Percentiles rank a stretch among this genome's conserved stretches.
These are phyloP conservation scores for Rhamphomyia laevipes DNA, from an alignment of 2,888 invertebrate genomes.

Conservation along the genomic window DNA sequence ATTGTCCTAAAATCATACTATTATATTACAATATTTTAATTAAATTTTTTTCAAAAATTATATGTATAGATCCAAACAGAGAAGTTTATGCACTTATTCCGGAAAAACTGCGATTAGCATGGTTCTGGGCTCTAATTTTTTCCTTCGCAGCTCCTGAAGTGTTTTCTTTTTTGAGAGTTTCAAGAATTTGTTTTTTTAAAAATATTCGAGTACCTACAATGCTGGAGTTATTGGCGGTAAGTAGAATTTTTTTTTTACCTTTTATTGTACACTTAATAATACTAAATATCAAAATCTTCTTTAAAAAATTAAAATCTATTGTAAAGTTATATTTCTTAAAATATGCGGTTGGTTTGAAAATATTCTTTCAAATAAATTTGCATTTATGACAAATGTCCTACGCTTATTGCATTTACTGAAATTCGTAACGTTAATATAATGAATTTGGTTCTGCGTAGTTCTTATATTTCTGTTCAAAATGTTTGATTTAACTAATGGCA, in stretches of 20 bases:
- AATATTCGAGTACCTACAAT: constrained; percentile 45
- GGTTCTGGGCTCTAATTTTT: constrained; percentile 71
- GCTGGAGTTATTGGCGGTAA: constrained; percentile 46
- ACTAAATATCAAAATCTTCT: no score
- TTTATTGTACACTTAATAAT: not conserved
- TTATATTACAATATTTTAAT: not conserved
- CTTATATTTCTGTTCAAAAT: no score
- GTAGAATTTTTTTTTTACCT: constrained; percentile 18
- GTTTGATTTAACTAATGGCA: no score
- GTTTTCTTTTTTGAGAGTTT: constrained; percentile 56
- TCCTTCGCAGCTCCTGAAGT: constrained; percentile 67
- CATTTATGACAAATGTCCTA: no score
- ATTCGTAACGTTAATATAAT: no score
- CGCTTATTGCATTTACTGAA: no score
- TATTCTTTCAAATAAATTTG: no score
- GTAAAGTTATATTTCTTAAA: no score
- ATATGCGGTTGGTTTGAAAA: no score
- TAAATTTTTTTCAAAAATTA: not conserved
- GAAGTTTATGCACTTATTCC: constrained; percentile 50
- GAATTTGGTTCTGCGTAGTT: no score
- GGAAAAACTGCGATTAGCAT: constrained; percentile 53
- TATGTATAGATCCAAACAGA: constrained; percentile 43
- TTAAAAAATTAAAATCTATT: no score
- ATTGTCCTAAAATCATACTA: not conserved
- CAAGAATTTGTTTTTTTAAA: constrained; percentile 64